Conservation (phyloP, 2,888 invertebrate genomes). For the Junonia oenone region DNA sequence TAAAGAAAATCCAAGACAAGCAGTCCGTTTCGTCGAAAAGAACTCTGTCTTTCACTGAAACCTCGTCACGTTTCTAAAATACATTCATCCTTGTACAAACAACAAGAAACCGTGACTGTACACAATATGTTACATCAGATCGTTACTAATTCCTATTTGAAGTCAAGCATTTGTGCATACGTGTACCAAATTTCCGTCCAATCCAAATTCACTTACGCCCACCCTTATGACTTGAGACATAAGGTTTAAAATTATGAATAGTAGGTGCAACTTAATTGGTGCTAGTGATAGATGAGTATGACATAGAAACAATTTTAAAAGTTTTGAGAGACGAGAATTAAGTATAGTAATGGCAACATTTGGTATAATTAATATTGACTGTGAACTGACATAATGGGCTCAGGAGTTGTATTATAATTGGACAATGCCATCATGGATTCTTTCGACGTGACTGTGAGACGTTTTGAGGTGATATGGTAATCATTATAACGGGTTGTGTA, state of each 20-base stretch:
- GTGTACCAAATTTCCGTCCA: slow-evolving; percentile 25
- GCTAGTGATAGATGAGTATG: slow-evolving; percentile 45
- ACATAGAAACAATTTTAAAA: slow-evolving; percentile 54
- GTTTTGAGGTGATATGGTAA: not conserved
- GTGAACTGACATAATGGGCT: slow-evolving; percentile 65
- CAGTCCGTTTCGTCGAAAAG: not conserved
- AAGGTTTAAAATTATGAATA: slow-evolving; percentile 25
- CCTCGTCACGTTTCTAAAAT: slow-evolving; percentile 17
- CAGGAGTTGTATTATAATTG: slow-evolving; percentile 47
- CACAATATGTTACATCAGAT: slow-evolving; percentile 57
- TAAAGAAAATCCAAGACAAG: not conserved
- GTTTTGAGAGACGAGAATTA: slow-evolving; percentile 58
- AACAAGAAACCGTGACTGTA: slow-evolving; percentile 33
- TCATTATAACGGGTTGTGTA: not conserved
- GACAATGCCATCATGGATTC: slow-evolving; percentile 37
- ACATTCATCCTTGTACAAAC: slow-evolving; percentile 33
- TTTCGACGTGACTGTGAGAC: slow-evolving; percentile 8
- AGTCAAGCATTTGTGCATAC: slow-evolving; percentile 53
- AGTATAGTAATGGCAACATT: slow-evolving; percentile 44
- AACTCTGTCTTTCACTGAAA: not conserved
- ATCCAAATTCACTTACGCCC: not conserved
- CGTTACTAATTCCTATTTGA: slow-evolving; percentile 56
- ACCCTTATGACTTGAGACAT: not conserved
- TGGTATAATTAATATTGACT: slow-evolving; percentile 51
- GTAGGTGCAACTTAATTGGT: slow-evolving; percentile 16